phyloP scores from a whole-genome alignment of 2,113 vertebrate genomes.

The Maccullochella peelii region DNA sequence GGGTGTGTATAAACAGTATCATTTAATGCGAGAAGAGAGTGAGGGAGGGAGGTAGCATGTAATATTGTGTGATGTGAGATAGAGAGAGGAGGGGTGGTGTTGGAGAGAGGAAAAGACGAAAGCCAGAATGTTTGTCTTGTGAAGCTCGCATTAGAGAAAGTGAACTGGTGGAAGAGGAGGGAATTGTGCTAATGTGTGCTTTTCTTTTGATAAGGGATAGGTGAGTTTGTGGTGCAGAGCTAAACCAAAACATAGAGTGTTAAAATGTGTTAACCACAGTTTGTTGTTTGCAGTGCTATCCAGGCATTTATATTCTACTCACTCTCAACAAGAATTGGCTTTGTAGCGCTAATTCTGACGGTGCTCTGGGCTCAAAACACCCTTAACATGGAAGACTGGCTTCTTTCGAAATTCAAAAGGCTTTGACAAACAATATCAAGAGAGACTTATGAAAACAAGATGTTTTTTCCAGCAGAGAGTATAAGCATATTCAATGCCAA shows the following conservation, averaged over 20 bases:
- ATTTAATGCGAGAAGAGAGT: conserved; percentile 74
- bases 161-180: conserved; percentile 17
- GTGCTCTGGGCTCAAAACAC: conserved; percentile 54
- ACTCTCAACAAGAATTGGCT: conserved; percentile 43
- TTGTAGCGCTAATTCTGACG: conserved; percentile 60
- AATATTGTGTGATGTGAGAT: conserved; percentile 68
- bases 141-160: conserved; percentile 59
- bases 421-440: conserved; percentile 62
- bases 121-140: conserved; percentile 43
- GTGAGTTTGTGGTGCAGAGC: conserved; percentile 36
- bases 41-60: conserved; percentile 69
- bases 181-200: conserved; percentile 33
- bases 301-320: conserved; percentile 57
- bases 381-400: conserved; percentile 43
- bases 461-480: not conserved
- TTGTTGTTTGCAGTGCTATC: conserved; percentile 38
- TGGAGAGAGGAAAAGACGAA: conserved; percentile 45
- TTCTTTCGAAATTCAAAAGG: conserved; percentile 53
- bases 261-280: conserved; percentile 39
- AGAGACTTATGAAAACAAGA: conserved; percentile 41
- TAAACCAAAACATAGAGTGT: conserved; percentile 8
- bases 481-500: not conserved
- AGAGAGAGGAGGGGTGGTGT: conserved; percentile 41
- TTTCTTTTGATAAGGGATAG: conserved; percentile 60
- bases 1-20: conserved; percentile 81